phyloP scores from a whole-genome alignment of 2,113 vertebrate species.

The Vulpes ferrilata region DNA sequence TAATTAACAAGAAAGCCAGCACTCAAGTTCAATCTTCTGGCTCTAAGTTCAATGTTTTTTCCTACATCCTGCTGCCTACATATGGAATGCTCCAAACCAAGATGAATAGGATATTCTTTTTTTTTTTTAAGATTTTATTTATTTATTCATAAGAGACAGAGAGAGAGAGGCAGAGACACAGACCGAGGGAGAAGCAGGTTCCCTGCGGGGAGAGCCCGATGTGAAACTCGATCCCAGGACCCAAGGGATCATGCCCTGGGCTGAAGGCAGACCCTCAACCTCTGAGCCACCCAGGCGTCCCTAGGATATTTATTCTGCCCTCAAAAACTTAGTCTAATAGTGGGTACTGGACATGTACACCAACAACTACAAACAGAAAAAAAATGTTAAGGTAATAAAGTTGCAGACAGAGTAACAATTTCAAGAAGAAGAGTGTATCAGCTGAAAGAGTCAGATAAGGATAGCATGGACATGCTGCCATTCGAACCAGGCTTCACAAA shows the following conservation, averaged over 20 bases:
- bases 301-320: neutral
- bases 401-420: slow-evolving; percentile 29
- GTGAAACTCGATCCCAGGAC: too few relatives aligned
- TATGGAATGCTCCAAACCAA: neutral
- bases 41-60: slow-evolving; percentile 21
- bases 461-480: slow-evolving; percentile 44
- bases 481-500: slow-evolving; percentile 41
- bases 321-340: neutral
- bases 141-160: too few relatives aligned
- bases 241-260: too few relatives aligned
- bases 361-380: slow-evolving; percentile 13
- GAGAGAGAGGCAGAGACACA: too few relatives aligned
- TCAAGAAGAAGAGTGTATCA: neutral
- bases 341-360: neutral
- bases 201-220: too few relatives aligned
- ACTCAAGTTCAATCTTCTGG: slow-evolving; percentile 44
- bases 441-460: slow-evolving; percentile 36
- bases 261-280: too few relatives aligned
- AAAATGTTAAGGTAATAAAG: neutral
- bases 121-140: too few relatives aligned
- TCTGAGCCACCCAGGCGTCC: too few relatives aligned
- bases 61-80: neutral
- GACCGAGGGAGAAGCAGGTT: too few relatives aligned
- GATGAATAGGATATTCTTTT: neutral
- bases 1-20: neutral